Conservation (phyloP, 2,888 invertebrate genomes). For the Caenorhabditis panamensis region DNA sequence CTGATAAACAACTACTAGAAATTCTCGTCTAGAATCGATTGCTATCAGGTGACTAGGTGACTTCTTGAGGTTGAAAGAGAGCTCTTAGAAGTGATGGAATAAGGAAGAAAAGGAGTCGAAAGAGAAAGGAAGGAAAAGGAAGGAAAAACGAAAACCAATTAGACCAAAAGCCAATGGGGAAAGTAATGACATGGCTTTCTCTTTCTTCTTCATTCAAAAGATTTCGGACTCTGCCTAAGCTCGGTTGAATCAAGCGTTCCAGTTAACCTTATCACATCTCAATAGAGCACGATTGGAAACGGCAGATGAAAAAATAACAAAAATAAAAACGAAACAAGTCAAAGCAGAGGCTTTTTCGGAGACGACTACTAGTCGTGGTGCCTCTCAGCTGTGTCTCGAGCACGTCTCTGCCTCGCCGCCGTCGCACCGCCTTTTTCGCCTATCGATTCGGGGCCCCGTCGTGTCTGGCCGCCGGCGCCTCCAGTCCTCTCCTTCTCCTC, state of each 20-base stretch:
- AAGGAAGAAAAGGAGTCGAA: conserved; percentile 8
- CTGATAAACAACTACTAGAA: not conserved
- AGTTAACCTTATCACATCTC: too few species aligned
- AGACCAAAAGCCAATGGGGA: conserved; percentile 3
- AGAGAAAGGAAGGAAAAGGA: conserved; percentile 10
- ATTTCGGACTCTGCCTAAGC: too few species aligned
- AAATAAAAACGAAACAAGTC: too few species aligned
- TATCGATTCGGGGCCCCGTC: not conserved
- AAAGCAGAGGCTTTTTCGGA: too few species aligned
- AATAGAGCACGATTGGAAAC: too few species aligned
- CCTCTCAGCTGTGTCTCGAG: not conserved
- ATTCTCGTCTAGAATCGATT: not conserved
- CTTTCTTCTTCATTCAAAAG: too few species aligned
- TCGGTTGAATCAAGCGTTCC: too few species aligned
- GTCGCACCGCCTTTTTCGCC: conserved; percentile 2
- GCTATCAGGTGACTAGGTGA: not conserved
- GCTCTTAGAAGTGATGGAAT: too few species aligned
- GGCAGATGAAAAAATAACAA: too few species aligned
- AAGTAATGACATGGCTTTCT: not conserved
- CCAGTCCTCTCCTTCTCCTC: conserved; percentile 18
- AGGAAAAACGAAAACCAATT: conserved; percentile 18
- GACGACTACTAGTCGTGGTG: not conserved
- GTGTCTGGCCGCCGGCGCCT: not conserved
- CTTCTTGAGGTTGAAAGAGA: too few species aligned
- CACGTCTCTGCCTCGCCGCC: not conserved